phyloP scores from a whole-genome alignment of 2,888 invertebrate species.

The Lypha dubia region DNA sequence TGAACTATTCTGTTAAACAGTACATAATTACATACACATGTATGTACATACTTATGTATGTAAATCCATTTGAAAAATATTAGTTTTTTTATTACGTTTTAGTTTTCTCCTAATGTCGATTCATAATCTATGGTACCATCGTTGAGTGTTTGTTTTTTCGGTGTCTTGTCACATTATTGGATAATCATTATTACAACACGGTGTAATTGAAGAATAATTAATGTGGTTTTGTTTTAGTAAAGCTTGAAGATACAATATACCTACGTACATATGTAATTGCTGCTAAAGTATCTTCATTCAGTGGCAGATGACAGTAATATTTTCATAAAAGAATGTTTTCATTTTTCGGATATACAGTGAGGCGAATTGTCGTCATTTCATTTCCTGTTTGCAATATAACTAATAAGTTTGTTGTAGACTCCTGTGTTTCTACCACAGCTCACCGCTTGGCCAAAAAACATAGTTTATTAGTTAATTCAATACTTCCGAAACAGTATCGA shows the following conservation, averaged over 20 bases:
- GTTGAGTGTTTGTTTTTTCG: slow-evolving; percentile 7
- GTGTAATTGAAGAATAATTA: slow-evolving; percentile 52
- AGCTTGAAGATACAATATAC: too few species aligned
- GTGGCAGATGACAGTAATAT: neutral
- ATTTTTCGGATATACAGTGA: slow-evolving; percentile 76
- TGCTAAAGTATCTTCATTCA: neutral
- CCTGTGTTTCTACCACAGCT: neutral
- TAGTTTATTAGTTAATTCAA: slow-evolving; percentile 17
- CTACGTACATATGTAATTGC: too few species aligned
- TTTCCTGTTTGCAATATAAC: slow-evolving; percentile 46
- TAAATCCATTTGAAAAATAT: neutral
- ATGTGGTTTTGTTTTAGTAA: slow-evolving; percentile 24
- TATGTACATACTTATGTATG: slow-evolving; percentile 15
- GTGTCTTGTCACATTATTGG: slow-evolving; percentile 15
- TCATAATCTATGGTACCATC: neutral
- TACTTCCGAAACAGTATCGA: slow-evolving; percentile 52
- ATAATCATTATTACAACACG: slow-evolving; percentile 50
- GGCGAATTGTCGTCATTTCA: slow-evolving; percentile 63
- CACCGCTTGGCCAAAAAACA: neutral
- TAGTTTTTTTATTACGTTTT: slow-evolving; percentile 42
- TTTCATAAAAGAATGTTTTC: slow-evolving; percentile 77
- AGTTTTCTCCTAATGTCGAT: slow-evolving; percentile 29
- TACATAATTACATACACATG: too few species aligned
- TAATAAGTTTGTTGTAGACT: slow-evolving; percentile 32
- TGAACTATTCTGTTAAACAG: too few species aligned